phyloP scores from a whole-genome alignment of 2,113 vertebrate genomes.

The Sinocyclocheilus rhinocerous region DNA sequence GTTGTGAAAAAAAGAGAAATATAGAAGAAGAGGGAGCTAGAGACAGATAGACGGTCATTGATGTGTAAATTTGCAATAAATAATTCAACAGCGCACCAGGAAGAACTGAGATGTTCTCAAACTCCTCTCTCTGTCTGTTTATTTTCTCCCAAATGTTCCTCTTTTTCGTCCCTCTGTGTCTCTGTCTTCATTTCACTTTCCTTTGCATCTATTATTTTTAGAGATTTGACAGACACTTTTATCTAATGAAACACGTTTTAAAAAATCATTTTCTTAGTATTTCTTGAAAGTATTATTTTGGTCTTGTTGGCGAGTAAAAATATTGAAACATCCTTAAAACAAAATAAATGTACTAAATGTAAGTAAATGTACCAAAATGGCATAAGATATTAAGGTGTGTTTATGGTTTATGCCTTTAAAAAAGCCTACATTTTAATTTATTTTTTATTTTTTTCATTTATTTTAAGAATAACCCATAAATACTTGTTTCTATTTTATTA shows the following conservation, averaged over 20 bases:
- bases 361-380: no score
- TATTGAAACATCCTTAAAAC: background rate
- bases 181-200: background rate
- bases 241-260: background rate
- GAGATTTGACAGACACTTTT: background rate
- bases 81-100: slow-evolving; percentile 66
- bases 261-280: background rate
- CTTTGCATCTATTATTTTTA: background rate
- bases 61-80: slow-evolving; percentile 75
- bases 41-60: slow-evolving; percentile 58
- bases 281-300: background rate
- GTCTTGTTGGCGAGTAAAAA: background rate
- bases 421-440: background rate
- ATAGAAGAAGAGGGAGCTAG: slow-evolving; percentile 40
- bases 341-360: background rate
- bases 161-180: background rate
- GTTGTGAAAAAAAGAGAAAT: background rate
- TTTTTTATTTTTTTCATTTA: background rate
- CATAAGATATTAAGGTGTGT: background rate
- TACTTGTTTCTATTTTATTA: background rate
- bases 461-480: background rate
- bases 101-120: slow-evolving; percentile 53
- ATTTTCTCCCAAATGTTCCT: background rate
- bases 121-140: background rate
- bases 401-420: background rate